Evolutionary conservation across 2,888 invertebrate species (phyloP), one percentile per base, ranked within the genome.

Genomic region (Teleiodes luculella): DNA sequence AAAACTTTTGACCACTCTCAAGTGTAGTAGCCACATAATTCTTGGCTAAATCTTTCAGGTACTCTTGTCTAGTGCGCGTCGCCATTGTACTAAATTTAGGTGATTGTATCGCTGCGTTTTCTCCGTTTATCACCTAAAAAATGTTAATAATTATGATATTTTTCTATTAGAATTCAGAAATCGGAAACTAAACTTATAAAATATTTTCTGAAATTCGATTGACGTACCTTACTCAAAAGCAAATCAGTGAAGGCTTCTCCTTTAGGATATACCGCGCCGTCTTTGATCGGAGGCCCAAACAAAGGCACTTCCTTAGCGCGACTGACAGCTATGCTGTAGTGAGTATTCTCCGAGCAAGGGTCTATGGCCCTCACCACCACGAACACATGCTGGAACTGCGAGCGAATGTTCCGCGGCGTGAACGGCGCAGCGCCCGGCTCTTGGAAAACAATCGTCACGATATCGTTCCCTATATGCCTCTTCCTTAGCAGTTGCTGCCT

Each of bases 1-100:
- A 96, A 85, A 96, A 96, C 83, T 96, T 96, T 70, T 95, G 95
- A 52, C 95, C 94, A 14, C 94, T 93, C 71, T 96, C 97, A 13
- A 97, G 92, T 2, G 95, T 92, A 3, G 95, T 94, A 48, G 94
- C 92, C 3, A 95, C 93, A 82, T 95, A 95, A 83, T 97, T 97
- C 61, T 93, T 92, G 28, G 97, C 95, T 67, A 98, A 91, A 83
- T 98, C 98, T 81, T 97, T 98, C 68, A 98, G 91, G 84, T 98
- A 98, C 87, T 98, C 98, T 78, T 97, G 96, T 62, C 98, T 91
- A 39, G 98, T 98, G 67, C 98, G 92, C 8, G 96, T 97, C 10
- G 98, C 98, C 98, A 98, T 98, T 47, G 97, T 97, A 52, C 96
- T 96, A 85, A 98, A 98, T 86, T 98, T 98, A 72, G 98, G 97